phyloP scores from a whole-genome alignment of 1,140 invertebrate genomes.

The Drosophila sturtevanti region DNA sequence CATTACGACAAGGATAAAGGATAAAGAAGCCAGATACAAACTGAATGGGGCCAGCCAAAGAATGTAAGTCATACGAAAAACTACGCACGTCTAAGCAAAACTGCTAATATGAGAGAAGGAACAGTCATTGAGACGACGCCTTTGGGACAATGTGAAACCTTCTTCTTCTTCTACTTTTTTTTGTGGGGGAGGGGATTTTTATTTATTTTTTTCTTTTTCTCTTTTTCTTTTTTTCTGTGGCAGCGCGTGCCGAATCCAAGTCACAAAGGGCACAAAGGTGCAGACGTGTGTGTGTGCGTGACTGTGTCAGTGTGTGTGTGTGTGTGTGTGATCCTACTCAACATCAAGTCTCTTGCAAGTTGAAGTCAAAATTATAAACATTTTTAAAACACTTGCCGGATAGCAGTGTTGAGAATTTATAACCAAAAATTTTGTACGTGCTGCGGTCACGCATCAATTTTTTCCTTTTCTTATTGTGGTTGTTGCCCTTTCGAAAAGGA shows the following conservation, averaged over 20 bases:
- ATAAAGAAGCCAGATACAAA: conserved; percentile 7
- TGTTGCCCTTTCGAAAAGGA: conserved; percentile 22
- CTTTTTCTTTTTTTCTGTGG: background rate
- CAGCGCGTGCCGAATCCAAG: conserved; percentile 54
- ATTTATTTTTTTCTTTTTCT: conserved; percentile 20
- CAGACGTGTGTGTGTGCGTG: conserved; percentile 53
- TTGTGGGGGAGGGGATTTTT: background rate
- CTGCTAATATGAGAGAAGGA: conserved; percentile 31
- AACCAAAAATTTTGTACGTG: conserved; percentile 61
- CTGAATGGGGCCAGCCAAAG: too few species aligned
- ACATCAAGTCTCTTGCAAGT: conserved; percentile 18
- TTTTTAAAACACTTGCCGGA: conserved; percentile 75
- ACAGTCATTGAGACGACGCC: conserved; percentile 70
- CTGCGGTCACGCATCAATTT: conserved; percentile 74
- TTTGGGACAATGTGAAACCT: conserved; percentile 67
- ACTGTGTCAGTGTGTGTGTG: conserved; percentile 21
- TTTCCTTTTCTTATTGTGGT: conserved; percentile 11
- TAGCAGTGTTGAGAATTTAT: conserved; percentile 65
- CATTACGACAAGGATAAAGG: conserved; percentile 56
- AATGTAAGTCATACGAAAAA: conserved; percentile 69
- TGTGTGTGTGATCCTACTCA: conserved; percentile 20
- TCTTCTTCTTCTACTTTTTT: conserved; percentile 26
- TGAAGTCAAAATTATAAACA: conserved; percentile 73
- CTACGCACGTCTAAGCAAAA: conserved; percentile 65
- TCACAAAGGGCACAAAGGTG: conserved; percentile 60